Percentiles rank a stretch among this genome's conserved stretches.
phyloP scores from a whole-genome alignment of 2,797 vertebrate genomes.

The Craterocephalus amniculus region DNA sequence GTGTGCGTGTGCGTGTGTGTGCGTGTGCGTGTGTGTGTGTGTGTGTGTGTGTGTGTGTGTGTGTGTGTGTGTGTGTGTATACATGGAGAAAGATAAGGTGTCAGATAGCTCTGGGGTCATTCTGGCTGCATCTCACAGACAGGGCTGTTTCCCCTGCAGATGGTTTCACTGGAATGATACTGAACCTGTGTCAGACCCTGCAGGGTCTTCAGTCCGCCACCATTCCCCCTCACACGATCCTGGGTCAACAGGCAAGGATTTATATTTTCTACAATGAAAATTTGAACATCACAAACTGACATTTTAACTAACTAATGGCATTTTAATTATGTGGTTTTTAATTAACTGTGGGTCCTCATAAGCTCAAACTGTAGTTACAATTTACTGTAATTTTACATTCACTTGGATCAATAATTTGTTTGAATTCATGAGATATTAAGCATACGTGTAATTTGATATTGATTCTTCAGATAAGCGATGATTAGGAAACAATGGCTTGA shows the following conservation, averaged over 20 bases:
- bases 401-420: too few relatives aligned
- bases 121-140: constrained; percentile 59
- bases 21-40: constrained; percentile 18
- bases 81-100: constrained; percentile 59
- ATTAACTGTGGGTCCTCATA: too few relatives aligned
- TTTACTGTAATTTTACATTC: too few relatives aligned
- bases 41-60: constrained; percentile 7
- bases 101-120: constrained; percentile 68
- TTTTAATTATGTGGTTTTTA: too few relatives aligned
- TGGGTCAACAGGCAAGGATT: constrained; percentile 54
- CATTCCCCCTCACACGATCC: constrained; percentile 56
- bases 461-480: too few relatives aligned
- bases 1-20: not conserved
- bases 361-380: too few relatives aligned
- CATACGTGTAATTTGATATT: too few relatives aligned
- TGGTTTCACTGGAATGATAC: constrained; percentile 64
- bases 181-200: constrained; percentile 63
- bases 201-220: constrained; percentile 44
- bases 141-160: constrained; percentile 59
- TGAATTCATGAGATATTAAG: too few relatives aligned
- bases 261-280: constrained; percentile 57
- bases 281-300: constrained; percentile 42
- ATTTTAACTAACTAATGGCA: too few relatives aligned
- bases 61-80: constrained; percentile 18
- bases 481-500: too few relatives aligned